Conservation (phyloP, 2,113 vertebrate genomes). For the Eleginops maclovinus region DNA sequence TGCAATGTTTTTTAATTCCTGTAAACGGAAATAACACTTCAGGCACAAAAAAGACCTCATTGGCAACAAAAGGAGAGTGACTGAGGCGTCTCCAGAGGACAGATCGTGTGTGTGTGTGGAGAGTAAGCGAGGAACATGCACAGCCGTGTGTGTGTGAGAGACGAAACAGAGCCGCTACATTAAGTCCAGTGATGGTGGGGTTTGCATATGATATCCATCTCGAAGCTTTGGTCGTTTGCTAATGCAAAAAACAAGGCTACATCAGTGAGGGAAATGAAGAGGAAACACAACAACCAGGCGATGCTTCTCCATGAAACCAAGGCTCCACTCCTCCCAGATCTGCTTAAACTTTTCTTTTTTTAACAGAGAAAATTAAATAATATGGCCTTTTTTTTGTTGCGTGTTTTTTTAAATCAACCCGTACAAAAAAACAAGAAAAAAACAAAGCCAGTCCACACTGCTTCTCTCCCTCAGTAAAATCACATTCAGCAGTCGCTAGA, state of each 20-base stretch:
- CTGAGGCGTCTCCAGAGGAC: constrained; percentile 10
- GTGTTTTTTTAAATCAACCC: constrained; percentile 83
- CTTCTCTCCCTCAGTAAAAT: constrained; percentile 85
- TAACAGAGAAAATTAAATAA: constrained; percentile 86
- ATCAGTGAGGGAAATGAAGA: constrained; percentile 34
- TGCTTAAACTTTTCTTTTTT: constrained; percentile 81
- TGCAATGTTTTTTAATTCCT: constrained; percentile 69
- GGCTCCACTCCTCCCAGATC: constrained; percentile 85
- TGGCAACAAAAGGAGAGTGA: constrained; percentile 52
- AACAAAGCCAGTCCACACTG: constrained; percentile 84
- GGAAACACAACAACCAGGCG: constrained; percentile 37
- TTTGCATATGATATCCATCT: constrained; percentile 79
- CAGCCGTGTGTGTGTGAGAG: constrained; percentile 9
- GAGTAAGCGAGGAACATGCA: background rate
- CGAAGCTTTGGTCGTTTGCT: constrained; percentile 85
- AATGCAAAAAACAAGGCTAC: constrained; percentile 61
- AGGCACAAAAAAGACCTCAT: constrained; percentile 63
- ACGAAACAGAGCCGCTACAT: constrained; percentile 62
- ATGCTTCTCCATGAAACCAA: constrained; percentile 79
- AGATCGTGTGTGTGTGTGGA: background rate
- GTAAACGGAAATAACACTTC: constrained; percentile 72
- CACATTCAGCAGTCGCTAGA: constrained; percentile 88
- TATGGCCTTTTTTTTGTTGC: constrained; percentile 81
- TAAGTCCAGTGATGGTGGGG: constrained; percentile 75
- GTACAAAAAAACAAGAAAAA: constrained; percentile 77